A percentile compares a stretch with the other conserved stretches of the same genome.
phyloP scores from a whole-genome alignment of 2,797 vertebrate genomes.

The Typhlichthys eigenmanni region DNA sequence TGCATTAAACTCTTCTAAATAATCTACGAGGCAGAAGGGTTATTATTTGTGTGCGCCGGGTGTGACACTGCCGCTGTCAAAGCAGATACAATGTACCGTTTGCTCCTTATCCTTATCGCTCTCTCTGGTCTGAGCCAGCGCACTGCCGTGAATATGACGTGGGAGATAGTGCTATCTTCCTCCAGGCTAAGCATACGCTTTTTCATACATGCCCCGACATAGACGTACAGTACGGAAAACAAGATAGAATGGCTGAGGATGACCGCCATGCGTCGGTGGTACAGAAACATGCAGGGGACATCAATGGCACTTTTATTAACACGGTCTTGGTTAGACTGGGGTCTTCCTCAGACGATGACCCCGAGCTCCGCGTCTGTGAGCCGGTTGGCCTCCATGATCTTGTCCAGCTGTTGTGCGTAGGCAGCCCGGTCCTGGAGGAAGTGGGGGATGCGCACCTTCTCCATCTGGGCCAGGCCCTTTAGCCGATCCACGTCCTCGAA shows the following conservation, averaged over 20 bases:
- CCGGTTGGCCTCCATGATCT: conserved; percentile 91
- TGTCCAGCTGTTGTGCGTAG: conserved; percentile 86
- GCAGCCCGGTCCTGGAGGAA: conserved; percentile 86
- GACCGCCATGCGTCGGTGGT: conserved; percentile 7
- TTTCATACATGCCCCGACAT: neutral
- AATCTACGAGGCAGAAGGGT: too few relatives aligned
- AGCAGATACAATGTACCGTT: neutral
- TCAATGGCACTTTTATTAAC: conserved; percentile 5
- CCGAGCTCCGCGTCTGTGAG: conserved; percentile 86
- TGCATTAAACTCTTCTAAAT: too few relatives aligned
- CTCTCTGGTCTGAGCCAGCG: neutral
- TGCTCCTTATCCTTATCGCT: neutral
- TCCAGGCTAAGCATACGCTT: neutral
- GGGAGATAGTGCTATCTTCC: neutral
- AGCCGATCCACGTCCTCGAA: conserved; percentile 91
- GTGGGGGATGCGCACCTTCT: conserved; percentile 87
- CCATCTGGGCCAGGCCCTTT: conserved; percentile 79
- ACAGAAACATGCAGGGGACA: conserved; percentile 20
- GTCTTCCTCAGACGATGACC: conserved; percentile 53
- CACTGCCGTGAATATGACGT: neutral
- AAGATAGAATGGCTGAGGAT: neutral
- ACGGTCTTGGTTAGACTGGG: neutral
- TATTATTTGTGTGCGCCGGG: too few relatives aligned
- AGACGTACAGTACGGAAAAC: conserved; percentile 51
- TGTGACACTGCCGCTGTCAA: neutral